Base-by-base conservation (phyloP, 2,113 vertebrate genomes). In the Cebidichthys violaceus region DNA sequence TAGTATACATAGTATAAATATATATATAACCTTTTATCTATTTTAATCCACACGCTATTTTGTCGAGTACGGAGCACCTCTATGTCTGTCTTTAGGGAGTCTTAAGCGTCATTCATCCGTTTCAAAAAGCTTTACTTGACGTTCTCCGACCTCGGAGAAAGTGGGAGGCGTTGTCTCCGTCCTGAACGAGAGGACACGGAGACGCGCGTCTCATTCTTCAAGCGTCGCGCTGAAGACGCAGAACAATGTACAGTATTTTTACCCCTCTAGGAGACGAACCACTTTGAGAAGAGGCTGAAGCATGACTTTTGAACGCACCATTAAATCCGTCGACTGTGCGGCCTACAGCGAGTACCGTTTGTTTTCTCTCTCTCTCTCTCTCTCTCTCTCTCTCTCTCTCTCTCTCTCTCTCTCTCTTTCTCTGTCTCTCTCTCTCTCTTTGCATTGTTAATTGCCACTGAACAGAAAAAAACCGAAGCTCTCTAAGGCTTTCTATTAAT, bases 1-100 rank as follows among this genome's bases (percentile, higher is more conserved):
- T 84, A 89, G 68, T 90, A 86, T 86, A 81, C 87, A 87, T 85
- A 88, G 59, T 85, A 84, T 75, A 79, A 71, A 88, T 85, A 84
- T 79, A 87, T 90, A 88, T 90, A 81, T 86, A 87, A 77, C 60
- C 85, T 80, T 80, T 84, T 74, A 90, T 90, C 90, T 91, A 86
- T 92, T 93, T 91, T 92, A 92, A 90, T 79, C 87, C 81, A 90
- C 86, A 89, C 81, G 75, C 82, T 93, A 88, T 92, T 91, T 92
- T 92, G 81, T 93, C 61, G 67, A 78, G 65, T 90, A 88, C 41
- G 27, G 87, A 89, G 88, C 89, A 92, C 90, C 81, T 87, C 75
- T 90, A 43, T 84, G 83, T 88, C 73, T 70, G 78, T 88, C 81
- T 78, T 55, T 52, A 79, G 61, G 73, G 54, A 85, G 60, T 77